Percentiles rank a stretch among this genome's conserved stretches.
Evolutionary conservation across 2,113 vertebrate genomes (phyloP).

Genomic region (Rhodinocichla rosea): DNA sequence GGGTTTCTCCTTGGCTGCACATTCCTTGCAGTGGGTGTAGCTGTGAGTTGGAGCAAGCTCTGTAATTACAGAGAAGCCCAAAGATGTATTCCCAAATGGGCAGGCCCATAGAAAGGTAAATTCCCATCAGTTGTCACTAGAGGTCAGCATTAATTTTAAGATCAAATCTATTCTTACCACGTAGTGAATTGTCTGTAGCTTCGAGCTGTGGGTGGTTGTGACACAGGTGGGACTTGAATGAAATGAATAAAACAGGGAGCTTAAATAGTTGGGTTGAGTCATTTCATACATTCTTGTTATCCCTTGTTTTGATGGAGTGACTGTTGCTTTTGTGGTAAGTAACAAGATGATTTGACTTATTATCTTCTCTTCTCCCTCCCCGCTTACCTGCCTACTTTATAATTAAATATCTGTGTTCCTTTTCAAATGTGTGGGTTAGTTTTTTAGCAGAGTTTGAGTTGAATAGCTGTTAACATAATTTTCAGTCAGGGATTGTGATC

Average conservation of each 20-base stretch:
- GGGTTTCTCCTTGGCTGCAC: neutral
- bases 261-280: neutral
- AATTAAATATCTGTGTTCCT: neutral
- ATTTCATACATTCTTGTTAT: neutral
- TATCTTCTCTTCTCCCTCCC: neutral
- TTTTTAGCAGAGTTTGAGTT: neutral
- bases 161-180: neutral
- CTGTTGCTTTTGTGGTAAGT: neutral
- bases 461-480: neutral
- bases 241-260: neutral
- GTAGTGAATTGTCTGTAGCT: neutral
- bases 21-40: neutral
- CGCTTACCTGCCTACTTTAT: neutral
- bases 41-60: neutral
- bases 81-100: neutral
- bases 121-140: neutral
- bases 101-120: neutral
- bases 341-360: neutral
- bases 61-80: neutral
- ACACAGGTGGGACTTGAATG: neutral
- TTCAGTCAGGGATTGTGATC: accelerated
- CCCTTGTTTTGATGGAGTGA: neutral
- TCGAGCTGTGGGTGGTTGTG: neutral
- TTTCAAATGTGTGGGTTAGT: neutral
- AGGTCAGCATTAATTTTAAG: constrained; percentile 13